Evolutionary conservation across 2,113 vertebrate genomes (phyloP).

Genomic region (Bombycilla garrulus): DNA sequence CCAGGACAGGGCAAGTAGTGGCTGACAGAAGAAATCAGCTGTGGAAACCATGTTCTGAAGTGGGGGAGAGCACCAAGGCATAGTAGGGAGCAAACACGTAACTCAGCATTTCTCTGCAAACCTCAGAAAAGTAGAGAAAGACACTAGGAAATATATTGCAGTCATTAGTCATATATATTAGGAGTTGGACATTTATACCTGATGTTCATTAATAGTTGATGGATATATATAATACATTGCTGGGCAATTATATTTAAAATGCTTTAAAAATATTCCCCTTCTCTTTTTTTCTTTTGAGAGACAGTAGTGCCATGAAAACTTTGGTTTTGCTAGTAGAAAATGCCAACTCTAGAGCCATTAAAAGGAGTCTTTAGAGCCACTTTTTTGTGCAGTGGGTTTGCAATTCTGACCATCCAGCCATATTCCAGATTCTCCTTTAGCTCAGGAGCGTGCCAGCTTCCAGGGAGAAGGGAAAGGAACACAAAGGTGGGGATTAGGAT

Average conservation of each 20-base stretch:
- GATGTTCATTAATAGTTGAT: slow-evolving; percentile 44
- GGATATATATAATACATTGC: neutral
- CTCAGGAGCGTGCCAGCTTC: neutral
- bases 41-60: neutral
- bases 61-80: neutral
- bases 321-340: neutral
- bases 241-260: neutral
- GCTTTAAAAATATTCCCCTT: neutral
- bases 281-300: neutral
- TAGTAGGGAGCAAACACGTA: neutral
- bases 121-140: neutral
- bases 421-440: neutral
- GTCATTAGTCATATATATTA: slow-evolving; percentile 18
- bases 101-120: neutral
- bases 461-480: neutral
- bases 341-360: neutral
- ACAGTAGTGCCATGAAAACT: neutral
- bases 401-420: neutral
- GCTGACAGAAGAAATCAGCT: neutral
- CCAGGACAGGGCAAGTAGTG: neutral
- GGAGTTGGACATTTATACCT: slow-evolving; percentile 30
- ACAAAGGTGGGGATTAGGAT: neutral
- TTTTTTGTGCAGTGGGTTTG: neutral
- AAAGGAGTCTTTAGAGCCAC: neutral
- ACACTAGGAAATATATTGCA: neutral